These are phyloP conservation scores for Plodia interpunctella DNA, from an alignment of 1,140 invertebrate genomes.

Conservation along the genomic window DNA sequence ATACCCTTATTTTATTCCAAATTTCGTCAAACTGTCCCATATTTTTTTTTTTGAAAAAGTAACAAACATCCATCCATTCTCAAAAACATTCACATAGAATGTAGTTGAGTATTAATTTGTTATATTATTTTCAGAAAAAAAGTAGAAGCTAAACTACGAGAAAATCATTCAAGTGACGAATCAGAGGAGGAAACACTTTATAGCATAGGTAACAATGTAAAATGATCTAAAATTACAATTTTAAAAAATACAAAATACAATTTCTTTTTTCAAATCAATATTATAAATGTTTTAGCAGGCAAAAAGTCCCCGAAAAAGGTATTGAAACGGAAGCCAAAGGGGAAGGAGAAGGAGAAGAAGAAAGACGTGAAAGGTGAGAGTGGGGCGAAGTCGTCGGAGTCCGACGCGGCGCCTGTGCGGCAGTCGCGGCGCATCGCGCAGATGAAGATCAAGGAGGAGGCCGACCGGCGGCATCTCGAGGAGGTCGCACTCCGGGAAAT, in stretches of 20 bases:
- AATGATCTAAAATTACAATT: background rate
- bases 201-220: constrained; percentile 51
- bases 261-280: too few species aligned
- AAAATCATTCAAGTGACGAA: constrained; percentile 77
- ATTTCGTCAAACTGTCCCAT: too few species aligned
- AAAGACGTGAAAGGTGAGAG: constrained; percentile 20
- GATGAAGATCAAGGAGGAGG: constrained; percentile 90
- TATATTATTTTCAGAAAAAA: constrained; percentile 61
- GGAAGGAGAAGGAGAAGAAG: constrained; percentile 29
- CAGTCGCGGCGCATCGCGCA: constrained; percentile 90
- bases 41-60: too few species aligned
- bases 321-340: constrained; percentile 52
- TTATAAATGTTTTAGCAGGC: constrained; percentile 35
- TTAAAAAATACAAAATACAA: too few species aligned
- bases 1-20: too few species aligned
- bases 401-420: constrained; percentile 79
- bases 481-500: constrained; percentile 81
- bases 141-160: constrained; percentile 75
- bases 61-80: too few species aligned
- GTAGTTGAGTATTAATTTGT: too few species aligned
- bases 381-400: constrained; percentile 20
- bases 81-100: too few species aligned
- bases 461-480: constrained; percentile 84
- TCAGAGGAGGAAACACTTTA: constrained; percentile 75
- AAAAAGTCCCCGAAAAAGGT: constrained; percentile 55